Base-by-base conservation (phyloP, 1,140 invertebrate genomes). In the Drosophila pectinifera region DNA sequence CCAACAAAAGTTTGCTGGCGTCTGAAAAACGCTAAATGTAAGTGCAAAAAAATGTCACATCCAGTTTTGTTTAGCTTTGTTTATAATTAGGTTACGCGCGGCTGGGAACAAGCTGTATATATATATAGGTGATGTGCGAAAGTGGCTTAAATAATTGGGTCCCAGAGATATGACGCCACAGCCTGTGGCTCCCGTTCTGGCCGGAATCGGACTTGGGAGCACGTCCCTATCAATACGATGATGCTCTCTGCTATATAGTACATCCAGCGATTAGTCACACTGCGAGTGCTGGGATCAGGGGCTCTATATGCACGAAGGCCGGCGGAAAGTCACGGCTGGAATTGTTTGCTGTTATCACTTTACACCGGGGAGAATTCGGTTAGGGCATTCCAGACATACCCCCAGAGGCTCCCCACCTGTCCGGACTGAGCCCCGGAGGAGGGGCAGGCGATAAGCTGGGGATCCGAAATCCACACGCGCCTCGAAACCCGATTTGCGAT, bases 71-170 rank as follows among this genome's bases (percentile, higher is more conserved):
- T 20, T 51, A 7, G 18, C n/a, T 16, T 34, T 51, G 43, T 74
- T 81, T 85, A 72, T 86, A 85, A 81, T 86, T 88, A 83, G 80
- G 75, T 88, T 88, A 79, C 83, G 83, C 70, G 79, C 78, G 69
- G 78, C 46, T 88, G 65, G 51, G 26, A 39, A 64, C 72, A 86
- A 73, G 70, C 65, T 82, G 65, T 20, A 11, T 26, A 5, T 24
- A 26, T 16, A 41, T 16, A 41, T 34, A 34, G 11, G 16, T 16
- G 18, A 0, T 1, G 8, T 4, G n/a, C 10, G 11, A 43, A 5
- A 43, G 24, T 28, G 54, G 5, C n/a, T n/a, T 16, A 57, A 61
- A 31, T 42, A 69, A 67, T 45, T 38, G 62, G n/a, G n/a, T 34
- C n/a, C 34, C 64, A 56, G 48, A 70, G 64, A 57, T 55, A 38